A percentile compares a stretch with the other conserved stretches of the same genome.
Evolutionary conservation across 1,140 invertebrate genomes (phyloP).

Genomic region (Drosophila varians): DNA sequence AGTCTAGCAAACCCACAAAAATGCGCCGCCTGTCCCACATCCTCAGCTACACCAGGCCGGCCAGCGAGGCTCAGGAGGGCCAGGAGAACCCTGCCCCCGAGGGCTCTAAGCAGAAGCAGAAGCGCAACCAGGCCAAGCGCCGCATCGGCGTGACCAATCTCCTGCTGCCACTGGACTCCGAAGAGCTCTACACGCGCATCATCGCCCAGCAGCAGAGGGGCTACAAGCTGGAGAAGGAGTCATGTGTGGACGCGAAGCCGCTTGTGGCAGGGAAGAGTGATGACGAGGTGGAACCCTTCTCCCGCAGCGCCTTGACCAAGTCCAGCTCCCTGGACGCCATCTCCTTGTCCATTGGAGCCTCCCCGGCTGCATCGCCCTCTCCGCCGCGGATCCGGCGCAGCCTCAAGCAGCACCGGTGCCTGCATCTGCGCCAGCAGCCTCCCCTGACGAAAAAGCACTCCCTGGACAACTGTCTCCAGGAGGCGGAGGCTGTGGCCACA

Average conservation of each 20-base stretch:
- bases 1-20: conserved; percentile 70
- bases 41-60: conserved; percentile 62
- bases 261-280: conserved; percentile 2
- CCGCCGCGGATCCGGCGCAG: conserved; percentile 71
- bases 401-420: conserved; percentile 73
- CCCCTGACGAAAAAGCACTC: conserved; percentile 34
- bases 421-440: conserved; percentile 48
- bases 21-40: conserved; percentile 83
- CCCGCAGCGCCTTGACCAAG: conserved; percentile 54
- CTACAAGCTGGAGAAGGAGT: conserved; percentile 10
- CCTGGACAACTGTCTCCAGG: conserved; percentile 26
- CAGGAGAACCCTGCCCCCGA: conserved; percentile 13
- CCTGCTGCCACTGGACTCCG: conserved; percentile 75
- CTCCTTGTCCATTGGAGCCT: conserved; percentile 66
- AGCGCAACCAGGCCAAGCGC: conserved; percentile 63
- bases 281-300: conserved; percentile 24
- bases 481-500: background rate
- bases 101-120: conserved; percentile 53
- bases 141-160: conserved; percentile 70
- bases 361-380: conserved; percentile 65
- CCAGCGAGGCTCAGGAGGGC: conserved; percentile 4
- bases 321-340: conserved; percentile 80
- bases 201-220: conserved; percentile 66
- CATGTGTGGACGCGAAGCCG: background rate
- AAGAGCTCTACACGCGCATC: conserved; percentile 78